phyloP scores from a whole-genome alignment of 2,797 vertebrate genomes.

The Cuculus canorus region DNA sequence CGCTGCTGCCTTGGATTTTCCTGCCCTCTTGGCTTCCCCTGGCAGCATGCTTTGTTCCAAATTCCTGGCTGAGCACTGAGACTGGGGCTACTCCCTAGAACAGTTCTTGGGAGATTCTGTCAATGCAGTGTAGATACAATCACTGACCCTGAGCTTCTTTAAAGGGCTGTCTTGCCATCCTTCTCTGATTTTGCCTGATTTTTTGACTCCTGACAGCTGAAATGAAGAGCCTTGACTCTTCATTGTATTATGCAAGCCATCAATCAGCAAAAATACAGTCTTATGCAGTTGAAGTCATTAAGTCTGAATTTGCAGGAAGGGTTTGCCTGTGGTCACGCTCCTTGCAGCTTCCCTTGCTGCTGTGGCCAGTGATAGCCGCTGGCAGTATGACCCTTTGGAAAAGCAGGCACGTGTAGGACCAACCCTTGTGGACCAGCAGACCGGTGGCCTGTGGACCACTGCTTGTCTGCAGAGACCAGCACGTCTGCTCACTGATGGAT shows the following conservation, averaged over 20 bases:
- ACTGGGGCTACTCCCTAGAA: background rate
- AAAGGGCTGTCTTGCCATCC: background rate
- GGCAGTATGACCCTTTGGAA: background rate
- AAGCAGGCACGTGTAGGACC: background rate
- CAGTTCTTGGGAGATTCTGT: background rate
- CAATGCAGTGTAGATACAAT: rapidly evolving
- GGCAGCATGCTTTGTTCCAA: background rate
- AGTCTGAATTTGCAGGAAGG: background rate
- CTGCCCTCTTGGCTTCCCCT: background rate
- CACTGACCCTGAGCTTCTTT: background rate
- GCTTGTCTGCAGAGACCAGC: background rate
- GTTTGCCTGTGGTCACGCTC: background rate
- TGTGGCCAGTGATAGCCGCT: background rate
- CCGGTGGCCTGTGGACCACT: no score
- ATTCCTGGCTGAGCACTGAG: background rate
- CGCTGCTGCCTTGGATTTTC: background rate
- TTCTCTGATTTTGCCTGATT: background rate
- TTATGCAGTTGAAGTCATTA: background rate
- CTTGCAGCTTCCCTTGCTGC: background rate
- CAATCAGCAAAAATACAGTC: background rate
- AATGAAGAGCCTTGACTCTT: background rate
- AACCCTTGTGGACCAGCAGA: background rate
- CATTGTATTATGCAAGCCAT: background rate
- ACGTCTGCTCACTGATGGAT: background rate
- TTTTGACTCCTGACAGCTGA: background rate